Conservation (phyloP, 2,797 vertebrate species). For the Esox masquinongy region DNA sequence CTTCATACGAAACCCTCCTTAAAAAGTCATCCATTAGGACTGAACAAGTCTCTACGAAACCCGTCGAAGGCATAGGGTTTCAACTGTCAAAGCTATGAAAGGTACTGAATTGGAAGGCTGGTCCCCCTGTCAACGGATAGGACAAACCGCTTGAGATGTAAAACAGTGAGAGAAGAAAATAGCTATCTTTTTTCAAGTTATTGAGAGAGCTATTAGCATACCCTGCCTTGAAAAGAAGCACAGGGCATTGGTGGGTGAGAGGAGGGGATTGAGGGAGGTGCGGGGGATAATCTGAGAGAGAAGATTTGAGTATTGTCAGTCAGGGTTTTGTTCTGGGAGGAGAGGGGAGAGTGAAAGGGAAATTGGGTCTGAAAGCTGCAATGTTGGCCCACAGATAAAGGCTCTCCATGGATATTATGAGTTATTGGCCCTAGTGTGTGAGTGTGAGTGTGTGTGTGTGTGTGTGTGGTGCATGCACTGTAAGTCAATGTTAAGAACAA, state of each 20-base stretch:
- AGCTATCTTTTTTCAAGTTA: slow-evolving; percentile 63
- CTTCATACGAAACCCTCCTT: neutral
- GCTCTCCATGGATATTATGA: slow-evolving; percentile 43
- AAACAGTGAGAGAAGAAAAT: slow-evolving; percentile 69
- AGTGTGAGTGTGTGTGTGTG: no score
- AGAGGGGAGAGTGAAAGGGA: slow-evolving; percentile 69
- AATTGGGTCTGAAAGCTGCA: slow-evolving; percentile 67
- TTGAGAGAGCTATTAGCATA: slow-evolving; percentile 74
- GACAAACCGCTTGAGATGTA: slow-evolving; percentile 60
- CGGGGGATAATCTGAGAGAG: slow-evolving; percentile 70
- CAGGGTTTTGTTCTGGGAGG: slow-evolving; percentile 72
- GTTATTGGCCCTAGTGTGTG: neutral
- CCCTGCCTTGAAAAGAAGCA: slow-evolving; percentile 58
- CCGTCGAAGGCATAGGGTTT: slow-evolving; percentile 64
- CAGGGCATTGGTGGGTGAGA: slow-evolving; percentile 55
- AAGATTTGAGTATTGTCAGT: slow-evolving; percentile 72
- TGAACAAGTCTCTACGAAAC: slow-evolving; percentile 57
- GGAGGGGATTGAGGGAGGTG: slow-evolving; percentile 2
- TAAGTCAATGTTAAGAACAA: neutral
- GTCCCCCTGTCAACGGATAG: slow-evolving; percentile 60
- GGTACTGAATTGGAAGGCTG: slow-evolving; percentile 71
- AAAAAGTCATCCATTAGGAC: neutral
- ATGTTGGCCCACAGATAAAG: slow-evolving; percentile 67
- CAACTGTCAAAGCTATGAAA: slow-evolving; percentile 72
- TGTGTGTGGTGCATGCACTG: neutral